Base-by-base conservation (phyloP, 2,888 invertebrate species). In the Molorchus minor region DNA sequence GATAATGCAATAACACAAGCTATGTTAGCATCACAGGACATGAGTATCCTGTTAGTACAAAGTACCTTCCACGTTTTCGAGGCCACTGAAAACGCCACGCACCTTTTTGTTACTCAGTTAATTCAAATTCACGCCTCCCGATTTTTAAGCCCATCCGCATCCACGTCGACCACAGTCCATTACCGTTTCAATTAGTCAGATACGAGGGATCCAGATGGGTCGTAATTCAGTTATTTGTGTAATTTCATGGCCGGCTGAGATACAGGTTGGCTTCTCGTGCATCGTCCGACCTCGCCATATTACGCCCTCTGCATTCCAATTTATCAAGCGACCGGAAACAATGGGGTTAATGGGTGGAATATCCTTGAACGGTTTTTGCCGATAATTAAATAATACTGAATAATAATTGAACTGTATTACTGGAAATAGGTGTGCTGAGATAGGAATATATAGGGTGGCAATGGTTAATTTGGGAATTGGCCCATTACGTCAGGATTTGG, bases 171-270 rank as follows among this genome's bases (percentile, higher is more conserved):
- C 45, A 44, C 57, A 57, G 52, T 57, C 57, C 57, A 57, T 57
- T 57, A 40, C 25, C 51, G 19, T 62, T 62, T 57, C 62, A 62
- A 65, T 65, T 59, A 64, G 56, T 55, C 56, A 21, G 47, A 41
- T 47, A 47, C 52, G 35, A 38, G 51, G 43, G 43, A 56, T 44
- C 47, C 52, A 41, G 51, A 30, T 30, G 53, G 58, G 36, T 43
- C 19, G 47, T 59, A 60, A 65, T 58, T 62, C 56, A 57, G 58
- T 65, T 65, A 65, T 61, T 60, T 56, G 58, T 58, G 61, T 61
- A 62, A 65, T 65, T 65, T 63, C 65, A 65, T 57, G 65, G 61
- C 40, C 56, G 61, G 38, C 36, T 54, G 61, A 53, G 51, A 60
- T 52, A 45, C 53, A 61, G 46, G 47, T 59, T 40, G 56, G n/a